Evolutionary conservation across 2,797 vertebrate genomes (phyloP).

Genomic region (Danio choprae): DNA sequence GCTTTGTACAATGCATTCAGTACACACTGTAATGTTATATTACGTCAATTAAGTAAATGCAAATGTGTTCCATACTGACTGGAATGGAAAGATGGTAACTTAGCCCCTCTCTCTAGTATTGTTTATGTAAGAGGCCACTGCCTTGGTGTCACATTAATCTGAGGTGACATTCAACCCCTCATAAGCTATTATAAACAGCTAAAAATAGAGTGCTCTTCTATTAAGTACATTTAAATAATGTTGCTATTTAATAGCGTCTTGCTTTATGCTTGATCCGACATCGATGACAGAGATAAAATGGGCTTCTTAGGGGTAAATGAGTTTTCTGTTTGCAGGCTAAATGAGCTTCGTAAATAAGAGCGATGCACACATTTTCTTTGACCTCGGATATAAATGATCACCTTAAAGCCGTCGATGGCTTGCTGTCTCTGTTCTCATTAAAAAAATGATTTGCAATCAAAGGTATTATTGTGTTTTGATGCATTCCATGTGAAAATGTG

Average conservation of each 20-base stretch:
- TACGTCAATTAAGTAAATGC: constrained; percentile 20
- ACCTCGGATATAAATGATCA: neutral
- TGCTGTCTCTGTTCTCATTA: neutral
- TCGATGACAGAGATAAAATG: neutral
- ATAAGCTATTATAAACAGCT: constrained; percentile 66
- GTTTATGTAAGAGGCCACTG: constrained; percentile 58
- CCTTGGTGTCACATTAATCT: constrained; percentile 62
- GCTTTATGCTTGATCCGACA: constrained; percentile 29
- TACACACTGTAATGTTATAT: neutral
- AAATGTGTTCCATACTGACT: constrained; percentile 43
- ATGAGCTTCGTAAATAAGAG: neutral
- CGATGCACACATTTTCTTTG: neutral
- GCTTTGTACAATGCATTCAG: neutral
- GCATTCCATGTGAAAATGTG: neutral
- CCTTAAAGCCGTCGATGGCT: neutral
- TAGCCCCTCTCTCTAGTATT: constrained; percentile 50
- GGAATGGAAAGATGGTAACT: constrained; percentile 50
- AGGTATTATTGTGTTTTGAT: neutral
- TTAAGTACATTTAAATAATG: constrained; percentile 63
- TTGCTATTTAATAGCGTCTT: constrained; percentile 57
- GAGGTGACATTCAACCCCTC: constrained; percentile 71
- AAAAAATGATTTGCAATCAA: neutral
- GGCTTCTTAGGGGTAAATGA: constrained; percentile 6
- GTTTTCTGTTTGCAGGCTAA: neutral
- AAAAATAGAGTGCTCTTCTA: constrained; percentile 66